Evolutionary conservation across 2,888 invertebrate species (phyloP).

Genomic region (Lacanobia wlatinum): DNA sequence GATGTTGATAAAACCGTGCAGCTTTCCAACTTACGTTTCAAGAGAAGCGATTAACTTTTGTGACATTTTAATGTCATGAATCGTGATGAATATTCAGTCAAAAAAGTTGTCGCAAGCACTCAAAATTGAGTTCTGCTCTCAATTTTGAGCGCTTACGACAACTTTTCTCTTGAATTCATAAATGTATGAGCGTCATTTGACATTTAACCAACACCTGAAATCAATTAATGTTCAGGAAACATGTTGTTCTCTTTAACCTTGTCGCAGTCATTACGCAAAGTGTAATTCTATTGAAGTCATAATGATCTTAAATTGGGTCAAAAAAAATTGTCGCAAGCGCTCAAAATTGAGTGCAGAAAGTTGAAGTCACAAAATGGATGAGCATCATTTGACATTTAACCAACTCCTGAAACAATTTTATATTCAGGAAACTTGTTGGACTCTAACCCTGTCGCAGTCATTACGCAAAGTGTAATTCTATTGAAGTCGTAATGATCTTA

Average conservation of each 20-base stretch:
- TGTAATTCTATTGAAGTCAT: slow-evolving; percentile 75
- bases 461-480: slow-evolving; percentile 73
- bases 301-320: slow-evolving; percentile 81
- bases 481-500: slow-evolving; percentile 77
- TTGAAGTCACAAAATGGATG: slow-evolving; percentile 1
- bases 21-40: slow-evolving; percentile 37
- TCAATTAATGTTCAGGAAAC: background rate
- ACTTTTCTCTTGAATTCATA: slow-evolving; percentile 2
- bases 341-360: slow-evolving; percentile 8
- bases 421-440: slow-evolving; percentile 2
- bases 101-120: slow-evolving; percentile 17
- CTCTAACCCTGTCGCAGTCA: slow-evolving; percentile 66
- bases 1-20: slow-evolving; percentile 51
- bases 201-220: background rate
- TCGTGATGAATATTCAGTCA: slow-evolving; percentile 23
- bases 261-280: slow-evolving; percentile 66
- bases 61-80: slow-evolving; percentile 37
- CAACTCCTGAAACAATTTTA: background rate
- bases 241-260: slow-evolving; percentile 61
- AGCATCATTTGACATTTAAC: background rate
- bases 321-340: slow-evolving; percentile 19
- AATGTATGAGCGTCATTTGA: slow-evolving; percentile 5
- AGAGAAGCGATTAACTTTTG: slow-evolving; percentile 31
- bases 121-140: slow-evolving; percentile 4
- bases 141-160: too few relatives aligned